phyloP scores from a whole-genome alignment of 2,888 invertebrate genomes.

The Cataglyphis altisquamis region DNA sequence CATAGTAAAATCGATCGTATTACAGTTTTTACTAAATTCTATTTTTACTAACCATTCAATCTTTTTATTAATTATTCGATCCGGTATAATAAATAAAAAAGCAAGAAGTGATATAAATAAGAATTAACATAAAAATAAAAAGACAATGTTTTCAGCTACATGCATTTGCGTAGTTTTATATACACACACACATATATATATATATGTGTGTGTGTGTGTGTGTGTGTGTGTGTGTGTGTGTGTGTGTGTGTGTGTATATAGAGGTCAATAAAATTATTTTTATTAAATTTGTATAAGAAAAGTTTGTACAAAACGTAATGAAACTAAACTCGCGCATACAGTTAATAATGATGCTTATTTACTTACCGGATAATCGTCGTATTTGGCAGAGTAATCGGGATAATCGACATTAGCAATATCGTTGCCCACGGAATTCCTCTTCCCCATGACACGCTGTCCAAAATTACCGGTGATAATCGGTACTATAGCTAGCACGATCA shows the following conservation, averaged over 20 bases:
- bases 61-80: neutral
- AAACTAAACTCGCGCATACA: neutral
- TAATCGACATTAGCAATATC: constrained; percentile 52
- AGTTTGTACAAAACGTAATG: neutral
- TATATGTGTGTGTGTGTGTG: no score
- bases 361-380: constrained; percentile 71
- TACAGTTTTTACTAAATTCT: neutral
- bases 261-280: neutral
- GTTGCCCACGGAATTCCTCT: constrained; percentile 43
- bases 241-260: neutral
- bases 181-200: no score
- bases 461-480: constrained; percentile 62
- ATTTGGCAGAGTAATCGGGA: constrained; percentile 62
- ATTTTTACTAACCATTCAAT: neutral
- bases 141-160: neutral
- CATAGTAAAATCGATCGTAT: neutral
- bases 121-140: neutral
- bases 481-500: constrained; percentile 66
- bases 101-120: neutral
- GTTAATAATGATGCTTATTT: constrained; percentile 19
- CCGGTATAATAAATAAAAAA: neutral
- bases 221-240: no score
- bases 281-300: neutral
- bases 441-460: constrained; percentile 59
- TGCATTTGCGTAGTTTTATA: neutral